phyloP scores from a whole-genome alignment of 2,113 vertebrate species.

The Petrocephalus microphthalmus region DNA sequence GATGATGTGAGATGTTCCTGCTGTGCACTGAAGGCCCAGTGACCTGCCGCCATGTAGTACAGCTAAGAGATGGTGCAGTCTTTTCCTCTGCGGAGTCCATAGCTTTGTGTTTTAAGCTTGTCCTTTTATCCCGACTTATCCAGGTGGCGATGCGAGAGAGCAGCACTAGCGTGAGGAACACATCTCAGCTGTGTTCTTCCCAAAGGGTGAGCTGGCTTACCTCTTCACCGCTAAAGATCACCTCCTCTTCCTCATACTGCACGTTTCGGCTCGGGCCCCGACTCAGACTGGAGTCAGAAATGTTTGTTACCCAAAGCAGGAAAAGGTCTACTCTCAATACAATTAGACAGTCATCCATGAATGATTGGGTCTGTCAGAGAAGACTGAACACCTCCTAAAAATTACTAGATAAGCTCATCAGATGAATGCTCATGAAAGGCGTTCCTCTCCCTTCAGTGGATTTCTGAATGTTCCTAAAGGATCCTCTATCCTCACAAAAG shows the following conservation, averaged over 20 bases:
- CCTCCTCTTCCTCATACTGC: not conserved
- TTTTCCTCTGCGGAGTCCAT: conserved; percentile 49
- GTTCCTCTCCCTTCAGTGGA: not conserved
- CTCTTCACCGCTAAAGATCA: conserved; percentile 25
- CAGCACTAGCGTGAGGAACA: conserved; percentile 64
- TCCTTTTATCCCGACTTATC: conserved; percentile 70
- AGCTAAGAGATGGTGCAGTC: conserved; percentile 30
- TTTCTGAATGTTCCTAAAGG: not conserved
- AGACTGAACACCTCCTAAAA: not conserved
- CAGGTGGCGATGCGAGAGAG: conserved; percentile 64
- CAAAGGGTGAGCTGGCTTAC: conserved; percentile 68
- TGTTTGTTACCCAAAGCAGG: no score
- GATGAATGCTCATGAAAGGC: not conserved
- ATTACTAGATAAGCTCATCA: not conserved
- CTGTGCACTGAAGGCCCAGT: not conserved
- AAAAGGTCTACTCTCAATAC: not conserved
- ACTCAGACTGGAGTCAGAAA: not conserved
- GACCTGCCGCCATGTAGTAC: not conserved
- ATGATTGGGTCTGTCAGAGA: not conserved
- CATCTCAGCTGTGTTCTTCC: conserved; percentile 66
- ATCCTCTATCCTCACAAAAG: not conserved
- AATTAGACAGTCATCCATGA: not conserved
- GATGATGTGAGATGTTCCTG: not conserved
- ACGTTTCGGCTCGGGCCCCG: not conserved
- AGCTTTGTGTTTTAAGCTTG: conserved; percentile 59